phyloP scores from a whole-genome alignment of 2,113 vertebrate species.

The Indicator maculatus region DNA sequence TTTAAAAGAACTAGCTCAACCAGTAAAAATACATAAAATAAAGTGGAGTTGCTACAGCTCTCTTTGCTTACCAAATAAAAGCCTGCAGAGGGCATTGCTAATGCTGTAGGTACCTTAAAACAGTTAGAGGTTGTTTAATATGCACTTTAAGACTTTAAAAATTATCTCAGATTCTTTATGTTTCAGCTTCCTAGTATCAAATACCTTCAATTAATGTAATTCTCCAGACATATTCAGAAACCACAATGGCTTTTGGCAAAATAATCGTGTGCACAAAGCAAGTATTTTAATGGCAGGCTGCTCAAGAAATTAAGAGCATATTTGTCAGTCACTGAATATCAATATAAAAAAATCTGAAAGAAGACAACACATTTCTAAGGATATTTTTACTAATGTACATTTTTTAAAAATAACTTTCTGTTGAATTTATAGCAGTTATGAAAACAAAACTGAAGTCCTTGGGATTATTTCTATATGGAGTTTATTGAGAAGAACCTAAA shows the following conservation, averaged over 20 bases:
- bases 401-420: neutral
- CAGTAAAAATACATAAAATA: neutral
- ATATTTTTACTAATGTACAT: neutral
- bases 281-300: neutral
- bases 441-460: neutral
- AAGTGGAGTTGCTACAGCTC: neutral
- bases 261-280: neutral
- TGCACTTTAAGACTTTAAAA: neutral
- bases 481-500: neutral
- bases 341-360: neutral
- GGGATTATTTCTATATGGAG: neutral
- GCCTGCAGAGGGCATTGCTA: neutral
- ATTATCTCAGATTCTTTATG: neutral
- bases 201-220: neutral
- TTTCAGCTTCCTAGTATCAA: neutral
- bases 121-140: neutral
- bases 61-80: neutral
- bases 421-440: neutral
- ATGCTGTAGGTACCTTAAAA: neutral
- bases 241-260: neutral
- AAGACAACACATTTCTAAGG: neutral
- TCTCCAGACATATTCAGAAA: neutral
- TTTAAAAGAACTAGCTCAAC: neutral
- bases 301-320: neutral
- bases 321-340: neutral